Evolutionary conservation across 1,140 invertebrate genomes (phyloP), one percentile per base, ranked within the genome.

Genomic region (Trichogramma pretiosum): DNA sequence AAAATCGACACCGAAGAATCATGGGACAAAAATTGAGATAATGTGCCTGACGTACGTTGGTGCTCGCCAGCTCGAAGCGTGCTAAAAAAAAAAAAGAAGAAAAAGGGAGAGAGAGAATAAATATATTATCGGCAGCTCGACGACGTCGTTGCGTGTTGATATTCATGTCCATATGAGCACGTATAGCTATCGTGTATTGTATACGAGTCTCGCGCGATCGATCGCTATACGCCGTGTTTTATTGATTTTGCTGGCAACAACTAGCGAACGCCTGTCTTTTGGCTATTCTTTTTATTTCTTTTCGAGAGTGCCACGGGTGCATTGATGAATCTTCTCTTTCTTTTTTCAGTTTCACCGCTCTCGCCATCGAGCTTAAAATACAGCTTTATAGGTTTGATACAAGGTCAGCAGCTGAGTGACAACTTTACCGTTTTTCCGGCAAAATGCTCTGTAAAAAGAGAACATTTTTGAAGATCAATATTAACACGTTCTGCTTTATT

Each of bases 81-180:
- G 24, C 5, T 5, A 28, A 11, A 11, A 28, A 5, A 14, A 34
- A 5, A 26, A 8, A 16, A n/a, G 26, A 33, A 42, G 37, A 39
- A 39, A 16, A 9, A 33, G 16, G 16, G 16, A 34, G 37, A 47
- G 45, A 18, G 18, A 23, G 26, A 37, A 47, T 47, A 47, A 47
- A 47, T 47, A 47, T 47, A 47, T 47, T 47, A 47, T 47, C 45
- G 45, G 45, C 5, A 23, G 26, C 22, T 18, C 24, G 24, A 28
- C n/a, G n/a, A n/a, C 16, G 16, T 36, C 34, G 34, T 36, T 23
- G 40, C 40, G n/a, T n/a, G n/a, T n/a, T n/a, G n/a, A n/a, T n/a
- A n/a, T n/a, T n/a, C n/a, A n/a, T n/a, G 16, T 14, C 10, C 3
- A 32, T 30, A 32, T 32, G 24, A 37, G 37, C 34, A 32, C 26